Base-by-base conservation (phyloP, 2,113 vertebrate species). In the Tragulus kanchil region DNA sequence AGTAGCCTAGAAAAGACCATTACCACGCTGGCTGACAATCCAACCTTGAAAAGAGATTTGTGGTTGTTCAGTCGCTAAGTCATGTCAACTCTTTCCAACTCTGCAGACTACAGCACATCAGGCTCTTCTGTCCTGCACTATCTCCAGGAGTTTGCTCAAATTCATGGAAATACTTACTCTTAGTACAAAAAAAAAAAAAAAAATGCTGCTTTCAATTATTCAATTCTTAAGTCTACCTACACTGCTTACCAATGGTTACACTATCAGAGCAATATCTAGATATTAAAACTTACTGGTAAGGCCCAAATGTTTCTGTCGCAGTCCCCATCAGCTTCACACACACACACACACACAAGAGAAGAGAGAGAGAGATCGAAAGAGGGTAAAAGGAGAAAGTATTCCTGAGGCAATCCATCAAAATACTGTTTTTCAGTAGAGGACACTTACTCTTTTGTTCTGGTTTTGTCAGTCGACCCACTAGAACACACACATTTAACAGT, bases 351-450 rank as follows among this genome's bases (percentile, higher is more conserved):
- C 17, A 67, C 14, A 36, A 31, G 16, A 12, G 25, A 59, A 65
- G 56, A 17, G 36, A 36, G 50, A 2, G 1, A 59, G 3, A 14
- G n/a, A 56, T n/a, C 23, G 4, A 78, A 14, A 2, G 45, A 25
- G 36, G 6, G 10, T 3, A 19, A 3, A 9, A 56, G 15, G 36
- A 19, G 42, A 77, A 79, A 65, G 54, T n/a, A 75, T 42, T 2
- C 14, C 17, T 62, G 50, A 85, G 94, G 28, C 14, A 56, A 54
- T 15, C 15, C 77, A 15, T 13, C 54, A 45, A 90, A 86, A 90
- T 52, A 25, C n/a, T 82, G 36, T 54, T 75, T 75, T 96, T 92
- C 61, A 91, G 59, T 54, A 95, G 54, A 71, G 95, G 75, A 17
- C 36, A 88, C 11, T 85, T 67, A 79, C 21, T 82, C 45, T 89